Evolutionary conservation across 2,113 vertebrate genomes (phyloP).

Genomic region (Rhagologus leucostigma): DNA sequence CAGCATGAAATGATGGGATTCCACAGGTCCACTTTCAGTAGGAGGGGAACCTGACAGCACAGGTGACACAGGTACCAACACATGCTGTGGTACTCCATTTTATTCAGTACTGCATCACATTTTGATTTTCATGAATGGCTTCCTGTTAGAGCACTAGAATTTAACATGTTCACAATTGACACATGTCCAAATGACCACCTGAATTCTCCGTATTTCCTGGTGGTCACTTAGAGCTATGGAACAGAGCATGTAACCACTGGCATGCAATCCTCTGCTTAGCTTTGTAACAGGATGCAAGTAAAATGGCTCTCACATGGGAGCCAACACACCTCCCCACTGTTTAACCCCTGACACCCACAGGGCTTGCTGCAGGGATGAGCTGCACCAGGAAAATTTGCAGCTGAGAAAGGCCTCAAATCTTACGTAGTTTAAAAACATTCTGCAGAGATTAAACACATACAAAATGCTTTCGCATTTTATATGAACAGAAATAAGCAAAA

Average conservation of each 20-base stretch:
- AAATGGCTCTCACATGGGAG: not conserved
- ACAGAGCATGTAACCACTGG: rapidly evolving
- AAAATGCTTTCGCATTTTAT: not conserved
- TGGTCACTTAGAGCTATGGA: not conserved
- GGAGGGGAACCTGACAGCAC: not conserved
- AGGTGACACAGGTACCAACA: not conserved
- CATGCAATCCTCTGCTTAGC: not conserved
- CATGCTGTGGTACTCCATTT: rapidly evolving
- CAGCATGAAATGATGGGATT: not conserved
- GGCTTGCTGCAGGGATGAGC: not conserved
- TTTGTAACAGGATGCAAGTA: rapidly evolving
- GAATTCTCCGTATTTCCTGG: rapidly evolving
- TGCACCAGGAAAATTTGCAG: not conserved
- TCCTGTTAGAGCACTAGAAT: not conserved
- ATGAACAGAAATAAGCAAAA: not conserved
- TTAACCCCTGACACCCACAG: not conserved
- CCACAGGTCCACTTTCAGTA: not conserved
- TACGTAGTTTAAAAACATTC: not conserved
- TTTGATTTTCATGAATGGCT: not conserved
- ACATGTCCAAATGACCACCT: not conserved
- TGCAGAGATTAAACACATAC: not conserved
- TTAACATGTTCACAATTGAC: not conserved
- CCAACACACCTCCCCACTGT: not conserved
- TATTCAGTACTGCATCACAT: not conserved
- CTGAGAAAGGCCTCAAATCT: not conserved